Conservation (phyloP, 2,797 vertebrate genomes). For the Tamandua tetradactyla region DNA sequence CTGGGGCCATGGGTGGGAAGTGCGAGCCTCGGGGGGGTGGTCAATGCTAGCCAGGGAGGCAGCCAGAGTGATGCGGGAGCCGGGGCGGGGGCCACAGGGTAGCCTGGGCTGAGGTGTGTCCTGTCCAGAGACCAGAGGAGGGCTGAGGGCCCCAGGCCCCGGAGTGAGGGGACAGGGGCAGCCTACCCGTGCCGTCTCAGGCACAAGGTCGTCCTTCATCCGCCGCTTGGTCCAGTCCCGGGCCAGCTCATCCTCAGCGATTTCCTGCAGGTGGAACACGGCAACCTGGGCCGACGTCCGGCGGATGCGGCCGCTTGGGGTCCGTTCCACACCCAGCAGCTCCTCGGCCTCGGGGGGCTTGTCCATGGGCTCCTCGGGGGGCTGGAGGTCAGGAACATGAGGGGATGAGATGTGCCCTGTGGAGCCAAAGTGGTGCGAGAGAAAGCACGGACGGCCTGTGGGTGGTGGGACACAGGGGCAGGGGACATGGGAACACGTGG, state of each 20-base stretch:
- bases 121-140: too few relatives aligned
- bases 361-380: slow-evolving; percentile 80
- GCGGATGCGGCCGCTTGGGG: slow-evolving; percentile 95
- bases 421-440: neutral
- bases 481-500: too few relatives aligned
- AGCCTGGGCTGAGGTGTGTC: too few relatives aligned
- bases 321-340: slow-evolving; percentile 92
- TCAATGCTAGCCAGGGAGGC: neutral
- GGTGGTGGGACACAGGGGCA: too few relatives aligned
- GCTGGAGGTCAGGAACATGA: slow-evolving; percentile 68
- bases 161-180: neutral
- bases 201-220: slow-evolving; percentile 97
- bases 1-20: too few relatives aligned
- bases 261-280: slow-evolving; percentile 98
- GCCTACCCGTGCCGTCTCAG: slow-evolving; percentile 95
- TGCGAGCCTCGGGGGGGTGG: too few relatives aligned
- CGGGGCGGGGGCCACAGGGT: neutral
- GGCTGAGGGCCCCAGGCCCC: too few relatives aligned
- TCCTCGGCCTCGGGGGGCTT: slow-evolving; percentile 77
- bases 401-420: neutral
- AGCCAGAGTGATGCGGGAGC: fast-evolving
- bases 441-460: too few relatives aligned
- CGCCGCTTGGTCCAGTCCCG: slow-evolving; percentile 96
- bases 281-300: slow-evolving; percentile 96
- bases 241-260: slow-evolving; percentile 95